A percentile compares a stretch with the other conserved stretches of the same genome.
Conservation (phyloP, 2,888 invertebrate genomes). For the Willowsia nigromaculata region DNA sequence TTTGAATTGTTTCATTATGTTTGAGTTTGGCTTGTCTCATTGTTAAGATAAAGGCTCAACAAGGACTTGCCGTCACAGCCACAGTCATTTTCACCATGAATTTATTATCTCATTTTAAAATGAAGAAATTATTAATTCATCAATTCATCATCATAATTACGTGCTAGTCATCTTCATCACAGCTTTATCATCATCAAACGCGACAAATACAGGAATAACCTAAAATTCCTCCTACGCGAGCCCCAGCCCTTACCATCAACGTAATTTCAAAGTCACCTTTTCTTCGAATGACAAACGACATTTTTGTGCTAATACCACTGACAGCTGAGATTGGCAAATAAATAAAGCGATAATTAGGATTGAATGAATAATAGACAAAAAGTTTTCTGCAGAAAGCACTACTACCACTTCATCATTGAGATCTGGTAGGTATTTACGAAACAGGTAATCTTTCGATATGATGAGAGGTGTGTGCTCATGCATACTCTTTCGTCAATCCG, state of each 20-base stretch:
- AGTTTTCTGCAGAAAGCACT: not conserved
- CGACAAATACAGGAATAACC: constrained; percentile 25
- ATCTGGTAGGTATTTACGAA: not conserved
- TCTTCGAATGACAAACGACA: constrained; percentile 37
- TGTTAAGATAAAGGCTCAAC: not conserved
- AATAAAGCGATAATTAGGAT: constrained; percentile 40
- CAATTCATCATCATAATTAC: not conserved
- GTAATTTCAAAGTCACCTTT: not conserved
- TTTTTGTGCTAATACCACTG: constrained; percentile 40
- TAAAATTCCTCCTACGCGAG: constrained; percentile 6
- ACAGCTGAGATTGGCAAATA: constrained; percentile 56
- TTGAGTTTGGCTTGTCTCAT: not conserved
- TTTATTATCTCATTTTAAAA: constrained; percentile 6
- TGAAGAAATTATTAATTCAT: constrained; percentile 5
- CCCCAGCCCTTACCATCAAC: not conserved
- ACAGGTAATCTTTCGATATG: not conserved
- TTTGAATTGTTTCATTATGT: not conserved
- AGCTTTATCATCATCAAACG: not conserved
- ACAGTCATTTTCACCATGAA: not conserved
- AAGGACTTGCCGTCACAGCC: not conserved
- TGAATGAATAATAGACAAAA: constrained; percentile 35
- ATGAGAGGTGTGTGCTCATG: not conserved
- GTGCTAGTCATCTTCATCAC: not conserved
- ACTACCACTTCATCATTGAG: not conserved
- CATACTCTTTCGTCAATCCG: not conserved